phyloP scores from a whole-genome alignment of 2,888 invertebrate genomes.

The Quadriops clusia region DNA sequence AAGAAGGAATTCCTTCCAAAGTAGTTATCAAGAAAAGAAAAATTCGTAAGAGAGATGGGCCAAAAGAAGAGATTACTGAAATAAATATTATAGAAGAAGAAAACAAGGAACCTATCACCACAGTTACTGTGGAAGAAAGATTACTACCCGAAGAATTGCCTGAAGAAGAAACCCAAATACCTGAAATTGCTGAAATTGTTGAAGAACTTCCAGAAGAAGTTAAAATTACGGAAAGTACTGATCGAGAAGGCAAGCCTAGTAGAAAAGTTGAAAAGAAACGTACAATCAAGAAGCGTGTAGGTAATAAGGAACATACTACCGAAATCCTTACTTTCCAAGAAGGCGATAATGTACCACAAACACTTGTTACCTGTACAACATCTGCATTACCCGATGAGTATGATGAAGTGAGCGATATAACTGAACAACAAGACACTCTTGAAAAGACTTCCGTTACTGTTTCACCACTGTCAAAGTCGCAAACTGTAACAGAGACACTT shows the following conservation, averaged over 20 bases:
- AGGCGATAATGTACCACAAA: too few relatives aligned
- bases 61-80: conserved; percentile 33
- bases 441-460: too few relatives aligned
- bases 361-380: too few relatives aligned
- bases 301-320: too few relatives aligned
- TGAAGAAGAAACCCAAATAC: conserved; percentile 12
- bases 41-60: conserved; percentile 26
- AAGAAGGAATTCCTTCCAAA: conserved; percentile 20
- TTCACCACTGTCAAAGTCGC: conserved; percentile 10
- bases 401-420: too few relatives aligned
- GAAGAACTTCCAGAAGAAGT: conserved; percentile 22
- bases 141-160: conserved; percentile 22
- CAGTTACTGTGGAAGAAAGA: conserved; percentile 31
- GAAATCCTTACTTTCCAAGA: too few relatives aligned
- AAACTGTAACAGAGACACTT: too few relatives aligned
- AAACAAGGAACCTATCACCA: conserved; percentile 34
- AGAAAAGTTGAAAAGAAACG: conserved; percentile 20
- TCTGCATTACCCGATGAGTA: too few relatives aligned
- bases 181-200: conserved; percentile 12
- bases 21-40: conserved; percentile 23
- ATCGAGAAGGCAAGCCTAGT: conserved; percentile 18
- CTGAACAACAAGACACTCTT: too few relatives aligned
- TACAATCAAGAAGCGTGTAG: conserved; percentile 8
- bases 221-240: conserved; percentile 18
- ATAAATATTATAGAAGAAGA: conserved; percentile 35